Percentiles rank a stretch among this genome's conserved stretches.
Conservation (phyloP, 2,797 vertebrate species). For the Tiaroga cobitis region DNA sequence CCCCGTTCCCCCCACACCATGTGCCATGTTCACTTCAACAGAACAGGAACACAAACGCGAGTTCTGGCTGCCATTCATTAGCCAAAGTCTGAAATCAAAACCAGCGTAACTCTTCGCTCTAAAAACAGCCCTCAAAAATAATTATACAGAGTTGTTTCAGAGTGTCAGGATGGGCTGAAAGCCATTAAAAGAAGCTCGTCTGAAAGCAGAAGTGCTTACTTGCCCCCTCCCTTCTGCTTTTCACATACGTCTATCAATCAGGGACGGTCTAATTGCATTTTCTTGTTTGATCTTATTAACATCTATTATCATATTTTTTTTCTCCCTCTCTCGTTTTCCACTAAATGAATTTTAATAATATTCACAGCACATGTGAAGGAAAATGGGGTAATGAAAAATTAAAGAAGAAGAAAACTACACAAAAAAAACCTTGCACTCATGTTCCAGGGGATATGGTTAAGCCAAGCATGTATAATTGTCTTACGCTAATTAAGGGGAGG, state of each 20-base stretch:
- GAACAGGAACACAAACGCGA: constrained; percentile 65
- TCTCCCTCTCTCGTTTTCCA: constrained; percentile 50
- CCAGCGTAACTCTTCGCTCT: constrained; percentile 3
- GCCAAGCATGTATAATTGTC: constrained; percentile 85
- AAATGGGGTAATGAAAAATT: constrained; percentile 37
- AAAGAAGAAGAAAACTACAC: constrained; percentile 4
- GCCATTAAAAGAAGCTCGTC: constrained; percentile 40
- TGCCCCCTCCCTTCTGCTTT: constrained; percentile 32
- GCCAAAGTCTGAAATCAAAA: constrained; percentile 43
- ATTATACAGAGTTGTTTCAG: constrained; percentile 32
- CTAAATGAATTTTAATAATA: constrained; percentile 71
- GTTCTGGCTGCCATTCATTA: constrained; percentile 60
- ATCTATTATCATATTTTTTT: constrained; percentile 46
- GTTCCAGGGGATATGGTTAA: constrained; percentile 80
- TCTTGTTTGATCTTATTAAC: constrained; percentile 68
- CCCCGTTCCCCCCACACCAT: constrained; percentile 83
- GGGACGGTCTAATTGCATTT: constrained; percentile 55
- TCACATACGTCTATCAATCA: constrained; percentile 53
- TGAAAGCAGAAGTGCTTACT: constrained; percentile 33
- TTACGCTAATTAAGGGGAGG: constrained; percentile 80
- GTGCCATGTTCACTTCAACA: constrained; percentile 78
- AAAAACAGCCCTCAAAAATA: constrained; percentile 49
- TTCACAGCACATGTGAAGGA: constrained; percentile 61
- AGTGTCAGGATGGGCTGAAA: constrained; percentile 14
- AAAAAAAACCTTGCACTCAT: constrained; percentile 70